Conservation (phyloP, 2,113 vertebrate genomes). For the Cinclus cinclus region DNA sequence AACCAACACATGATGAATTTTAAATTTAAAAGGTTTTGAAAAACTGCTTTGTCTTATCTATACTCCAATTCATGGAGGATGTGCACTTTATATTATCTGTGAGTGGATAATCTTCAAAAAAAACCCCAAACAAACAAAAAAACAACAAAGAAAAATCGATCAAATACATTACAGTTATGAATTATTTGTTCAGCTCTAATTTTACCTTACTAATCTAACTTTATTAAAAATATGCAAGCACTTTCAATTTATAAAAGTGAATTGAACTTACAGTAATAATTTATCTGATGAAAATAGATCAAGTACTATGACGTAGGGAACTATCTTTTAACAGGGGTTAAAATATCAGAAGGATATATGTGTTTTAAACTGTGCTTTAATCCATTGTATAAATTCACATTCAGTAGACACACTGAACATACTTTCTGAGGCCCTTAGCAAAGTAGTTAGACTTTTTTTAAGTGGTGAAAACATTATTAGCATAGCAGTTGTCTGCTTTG, state of each 20-base stretch:
- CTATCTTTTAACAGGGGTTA: background rate
- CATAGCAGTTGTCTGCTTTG: background rate
- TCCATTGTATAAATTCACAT: background rate
- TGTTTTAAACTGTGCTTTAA: background rate
- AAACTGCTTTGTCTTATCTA: background rate
- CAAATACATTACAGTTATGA: background rate
- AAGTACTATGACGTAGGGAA: background rate
- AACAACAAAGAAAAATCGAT: background rate
- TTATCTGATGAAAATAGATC: slow-evolving; percentile 3
- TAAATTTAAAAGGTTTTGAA: background rate
- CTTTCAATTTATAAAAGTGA: background rate
- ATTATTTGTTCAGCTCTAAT: background rate
- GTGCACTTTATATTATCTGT: background rate
- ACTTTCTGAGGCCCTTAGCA: background rate
- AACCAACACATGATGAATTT: background rate
- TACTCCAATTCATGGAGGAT: background rate
- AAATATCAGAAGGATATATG: background rate
- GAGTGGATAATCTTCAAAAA: background rate
- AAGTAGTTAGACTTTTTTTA: background rate
- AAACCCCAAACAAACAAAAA: background rate
- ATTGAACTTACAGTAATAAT: background rate
- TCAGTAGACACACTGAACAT: background rate
- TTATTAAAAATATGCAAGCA: background rate
- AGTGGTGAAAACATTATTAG: background rate
- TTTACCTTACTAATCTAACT: background rate